Base-by-base conservation (phyloP, 2,888 invertebrate species). In the Rhingia rostrata region DNA sequence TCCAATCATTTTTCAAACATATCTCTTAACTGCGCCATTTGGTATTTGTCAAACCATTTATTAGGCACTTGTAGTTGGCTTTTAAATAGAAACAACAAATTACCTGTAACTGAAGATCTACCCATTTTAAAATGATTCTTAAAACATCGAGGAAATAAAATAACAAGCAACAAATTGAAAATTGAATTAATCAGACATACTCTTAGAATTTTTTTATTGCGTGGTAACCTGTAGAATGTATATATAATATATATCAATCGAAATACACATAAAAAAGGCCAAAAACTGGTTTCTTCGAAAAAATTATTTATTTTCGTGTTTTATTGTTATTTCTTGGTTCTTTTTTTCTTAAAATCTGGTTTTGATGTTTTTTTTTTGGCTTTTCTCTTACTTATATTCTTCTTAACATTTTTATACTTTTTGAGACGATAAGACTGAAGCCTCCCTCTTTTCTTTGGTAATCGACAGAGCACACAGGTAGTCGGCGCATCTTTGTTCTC, bases 361-460 rank as follows among this genome's bases (percentile, higher is more conserved):
- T 82, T 61, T 51, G 66, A 30, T 60, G 51, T 51, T 67, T 54
- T 22, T 60, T 82, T 69, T 79, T 67, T 47, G n/a, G 64, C 54
- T 53, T 67, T 58, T 67, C 58, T 51, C 22, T 51, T 61, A 61
- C 70, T 61, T 67, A 61, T 73, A 73, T 81, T 64, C 33, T 33
- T 69, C 54, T 58, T 66, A 22, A 37, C 35, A 39, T 56, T 32
- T 56, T 58, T 51, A n/a, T n/a, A 9, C 22, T 56, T 79, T 70
- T 61, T 22, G 41, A 75, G 75, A 22, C 22, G 82, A 82, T 78
- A 83, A 22, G 1, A 2, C 22, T 22, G 22, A 22, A 73, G 67
- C 72, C 83, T 83, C 78, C 78, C 73, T 73, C 78, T 72, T 72
- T 2, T 22, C 82, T 78, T 78, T 78, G 69, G 78, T 73, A 83